phyloP scores from a whole-genome alignment of 2,113 vertebrate genomes.

The Danionella cerebrum region DNA sequence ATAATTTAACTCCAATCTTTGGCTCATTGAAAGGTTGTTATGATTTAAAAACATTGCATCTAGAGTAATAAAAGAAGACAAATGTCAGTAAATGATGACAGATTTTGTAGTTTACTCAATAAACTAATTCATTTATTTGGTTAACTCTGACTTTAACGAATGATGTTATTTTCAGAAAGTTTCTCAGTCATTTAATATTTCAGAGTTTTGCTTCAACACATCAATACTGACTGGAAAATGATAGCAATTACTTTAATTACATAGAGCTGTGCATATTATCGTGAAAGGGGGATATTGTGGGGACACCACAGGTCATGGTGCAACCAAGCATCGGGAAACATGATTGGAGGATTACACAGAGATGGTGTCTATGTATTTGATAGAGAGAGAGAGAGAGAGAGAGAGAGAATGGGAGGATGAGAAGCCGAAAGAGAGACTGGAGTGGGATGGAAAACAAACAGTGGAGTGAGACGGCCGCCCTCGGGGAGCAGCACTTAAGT shows the following conservation, averaged over 20 bases:
- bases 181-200: too few species aligned
- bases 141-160: too few species aligned
- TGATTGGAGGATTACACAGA: background rate
- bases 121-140: too few species aligned
- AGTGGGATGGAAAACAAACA: conserved; percentile 30
- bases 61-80: too few species aligned
- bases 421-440: background rate
- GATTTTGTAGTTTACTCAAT: too few species aligned
- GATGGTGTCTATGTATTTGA: background rate
- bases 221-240: background rate
- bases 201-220: background rate
- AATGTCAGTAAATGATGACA: too few species aligned
- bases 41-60: too few species aligned
- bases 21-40: too few species aligned
- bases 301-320: background rate
- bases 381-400: background rate
- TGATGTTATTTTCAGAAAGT: too few species aligned
- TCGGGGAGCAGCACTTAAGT: conserved; percentile 37
- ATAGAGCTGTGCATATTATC: background rate
- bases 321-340: background rate
- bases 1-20: too few species aligned
- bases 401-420: background rate
- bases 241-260: background rate
- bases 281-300: background rate
- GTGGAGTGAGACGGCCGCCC: background rate